Evolutionary conservation across 2,113 vertebrate genomes (phyloP).

Genomic region (Myocastor coypus): DNA sequence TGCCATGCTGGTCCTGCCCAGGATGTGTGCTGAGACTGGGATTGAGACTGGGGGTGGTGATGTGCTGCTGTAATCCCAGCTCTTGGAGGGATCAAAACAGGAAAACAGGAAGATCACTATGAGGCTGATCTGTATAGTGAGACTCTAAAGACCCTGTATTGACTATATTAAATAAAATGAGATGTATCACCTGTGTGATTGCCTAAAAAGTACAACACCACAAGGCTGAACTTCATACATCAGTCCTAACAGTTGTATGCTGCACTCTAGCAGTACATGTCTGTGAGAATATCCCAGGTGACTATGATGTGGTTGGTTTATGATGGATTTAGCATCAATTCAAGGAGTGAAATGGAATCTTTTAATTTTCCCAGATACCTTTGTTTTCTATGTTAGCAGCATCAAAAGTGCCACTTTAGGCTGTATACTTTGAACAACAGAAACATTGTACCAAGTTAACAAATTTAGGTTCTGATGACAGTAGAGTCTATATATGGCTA

Average conservation of each 20-base stretch:
- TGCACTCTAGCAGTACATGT: background rate
- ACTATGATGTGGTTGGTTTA: background rate
- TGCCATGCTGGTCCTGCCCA: no score
- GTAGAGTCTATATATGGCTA: background rate
- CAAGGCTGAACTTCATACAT: no score
- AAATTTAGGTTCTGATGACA: background rate
- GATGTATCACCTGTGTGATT: background rate
- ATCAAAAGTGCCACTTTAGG: background rate
- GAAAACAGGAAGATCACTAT: no score
- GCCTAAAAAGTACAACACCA: background rate
- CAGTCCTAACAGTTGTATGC: background rate
- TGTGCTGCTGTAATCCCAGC: no score
- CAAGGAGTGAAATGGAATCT: background rate
- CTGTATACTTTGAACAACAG: background rate
- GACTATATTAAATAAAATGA: background rate
- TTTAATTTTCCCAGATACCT: conserved; percentile 39
- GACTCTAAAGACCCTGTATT: no score
- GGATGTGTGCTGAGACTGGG: no score
- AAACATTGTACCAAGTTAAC: background rate
- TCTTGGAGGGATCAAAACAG: no score
- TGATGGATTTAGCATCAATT: background rate
- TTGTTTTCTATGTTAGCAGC: conserved; percentile 41
- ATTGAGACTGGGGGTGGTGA: no score
- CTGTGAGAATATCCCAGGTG: background rate
- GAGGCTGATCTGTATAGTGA: no score